A percentile compares a stretch with the other conserved stretches of the same genome.
phyloP scores from a whole-genome alignment of 2,797 vertebrate species.

The Ficedula albicollis region DNA sequence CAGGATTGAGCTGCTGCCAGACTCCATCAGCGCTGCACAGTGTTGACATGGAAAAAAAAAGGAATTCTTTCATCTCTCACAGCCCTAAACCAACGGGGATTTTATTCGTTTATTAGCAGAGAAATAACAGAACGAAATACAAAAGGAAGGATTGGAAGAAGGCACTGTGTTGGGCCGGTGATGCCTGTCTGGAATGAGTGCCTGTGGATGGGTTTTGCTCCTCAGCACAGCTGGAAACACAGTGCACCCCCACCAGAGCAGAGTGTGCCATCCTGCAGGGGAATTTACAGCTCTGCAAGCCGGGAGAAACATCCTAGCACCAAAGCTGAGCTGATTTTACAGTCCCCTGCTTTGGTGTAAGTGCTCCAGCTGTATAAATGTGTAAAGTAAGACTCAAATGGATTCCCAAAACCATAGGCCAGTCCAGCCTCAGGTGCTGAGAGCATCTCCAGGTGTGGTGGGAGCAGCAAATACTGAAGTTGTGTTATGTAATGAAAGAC shows the following conservation, averaged over 20 bases:
- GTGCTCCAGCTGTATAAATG: background rate
- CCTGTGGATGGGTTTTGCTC: background rate
- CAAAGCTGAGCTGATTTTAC: background rate
- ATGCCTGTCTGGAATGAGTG: background rate
- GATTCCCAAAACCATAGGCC: background rate
- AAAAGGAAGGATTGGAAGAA: background rate
- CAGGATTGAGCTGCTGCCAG: slow-evolving; percentile 9
- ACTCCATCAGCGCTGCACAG: background rate
- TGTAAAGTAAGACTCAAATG: background rate
- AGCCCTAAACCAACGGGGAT: background rate
- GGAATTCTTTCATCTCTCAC: background rate
- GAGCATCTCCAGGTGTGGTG: accelerated
- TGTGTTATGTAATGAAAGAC: background rate
- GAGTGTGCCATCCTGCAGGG: background rate
- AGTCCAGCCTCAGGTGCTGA: background rate
- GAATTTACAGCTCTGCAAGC: background rate
- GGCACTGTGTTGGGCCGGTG: background rate
- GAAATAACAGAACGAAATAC: background rate
- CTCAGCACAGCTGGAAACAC: background rate
- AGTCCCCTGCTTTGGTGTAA: background rate
- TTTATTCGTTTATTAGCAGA: slow-evolving; percentile 23
- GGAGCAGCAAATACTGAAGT: background rate
- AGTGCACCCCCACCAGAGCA: background rate
- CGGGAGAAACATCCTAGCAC: background rate
- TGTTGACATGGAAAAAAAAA: background rate